phyloP scores from a whole-genome alignment of 2,797 vertebrate genomes.

The Ara ararauna region DNA sequence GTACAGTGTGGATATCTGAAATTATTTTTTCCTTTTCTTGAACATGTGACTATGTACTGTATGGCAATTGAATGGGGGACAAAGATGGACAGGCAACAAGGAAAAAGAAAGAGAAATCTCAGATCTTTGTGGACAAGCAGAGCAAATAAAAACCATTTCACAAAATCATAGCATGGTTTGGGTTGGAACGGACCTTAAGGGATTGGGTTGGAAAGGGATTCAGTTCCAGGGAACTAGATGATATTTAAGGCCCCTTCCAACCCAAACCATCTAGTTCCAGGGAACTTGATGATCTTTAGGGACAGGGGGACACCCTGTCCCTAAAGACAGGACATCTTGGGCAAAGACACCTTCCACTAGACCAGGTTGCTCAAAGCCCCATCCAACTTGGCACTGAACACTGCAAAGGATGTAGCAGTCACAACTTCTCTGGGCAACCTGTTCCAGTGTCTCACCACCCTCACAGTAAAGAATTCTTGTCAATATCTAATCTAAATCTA shows the following conservation, averaged over 20 bases:
- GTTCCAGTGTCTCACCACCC: not conserved
- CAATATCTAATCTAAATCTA: not conserved
- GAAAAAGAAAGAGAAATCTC: not conserved
- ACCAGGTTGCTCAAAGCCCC: not conserved
- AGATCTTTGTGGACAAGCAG: not conserved
- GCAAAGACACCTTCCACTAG: not conserved
- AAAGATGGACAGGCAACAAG: not conserved
- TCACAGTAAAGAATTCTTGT: not conserved
- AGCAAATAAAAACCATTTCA: not conserved
- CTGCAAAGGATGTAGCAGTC: not conserved
- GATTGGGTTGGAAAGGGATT: not conserved
- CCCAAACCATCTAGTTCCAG: not conserved
- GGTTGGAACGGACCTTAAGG: not conserved
- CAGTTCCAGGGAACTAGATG: not conserved
- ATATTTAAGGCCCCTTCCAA: not conserved
- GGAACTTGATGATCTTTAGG: not conserved
- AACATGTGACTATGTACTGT: not conserved
- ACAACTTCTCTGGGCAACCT: not conserved
- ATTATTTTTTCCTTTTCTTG: not conserved
- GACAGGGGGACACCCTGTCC: not conserved
- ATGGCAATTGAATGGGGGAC: not conserved
- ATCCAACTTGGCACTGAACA: not conserved
- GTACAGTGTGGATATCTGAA: not conserved
- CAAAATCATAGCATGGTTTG: not conserved
- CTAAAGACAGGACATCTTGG: not conserved